Base-by-base conservation (phyloP, 1,140 invertebrate species). In the Parasteatoda tepidariorum region DNA sequence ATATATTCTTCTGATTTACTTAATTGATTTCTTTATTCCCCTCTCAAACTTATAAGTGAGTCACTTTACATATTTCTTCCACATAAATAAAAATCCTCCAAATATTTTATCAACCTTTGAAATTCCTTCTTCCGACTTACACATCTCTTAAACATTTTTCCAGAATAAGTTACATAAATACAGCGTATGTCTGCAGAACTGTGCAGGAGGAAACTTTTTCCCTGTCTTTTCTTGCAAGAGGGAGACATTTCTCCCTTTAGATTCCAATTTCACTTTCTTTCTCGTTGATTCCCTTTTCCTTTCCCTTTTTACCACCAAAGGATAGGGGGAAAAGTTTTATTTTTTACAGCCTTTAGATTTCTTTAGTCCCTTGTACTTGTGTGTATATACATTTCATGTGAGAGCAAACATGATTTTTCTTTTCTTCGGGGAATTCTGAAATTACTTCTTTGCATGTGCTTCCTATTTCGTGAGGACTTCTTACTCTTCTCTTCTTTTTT, bases 341-440 rank as follows among this genome's bases (percentile, higher is more conserved):
- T n/a, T 64, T 64, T 64, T 76, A 48, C n/a, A 34, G 0, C 26
- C 30, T 24, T 24, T 74, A 30, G 33, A 26, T 61, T 61, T 74
- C 71, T 48, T 79, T 79, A 68, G 57, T 31, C 34, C 38, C 24
- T 79, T 31, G 62, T 79, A 68, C 76, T 79, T 68, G 64, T 79
- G 76, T 79, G 76, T 79, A 79, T 79, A 79, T 79, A 79, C 76
- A 79, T 79, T 79, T 79, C 76, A 79, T 79, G 76, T 79, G 66
- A 79, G 64, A 31, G 76, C 62, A 79, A 79, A 79, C 76, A 79
- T 79, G 62, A 68, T 68, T 79, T 79, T 68, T 68, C 76, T 79
- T 79, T 79, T 79, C 76, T 68, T 68, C 59, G 1, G 62, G 59
- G 64, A 34, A 38, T 68, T 79, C 64, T 64, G 76, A 79, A 79